These are phyloP conservation scores for Scomber colias DNA, from an alignment of 2,113 vertebrate species.

Conservation along the genomic window DNA sequence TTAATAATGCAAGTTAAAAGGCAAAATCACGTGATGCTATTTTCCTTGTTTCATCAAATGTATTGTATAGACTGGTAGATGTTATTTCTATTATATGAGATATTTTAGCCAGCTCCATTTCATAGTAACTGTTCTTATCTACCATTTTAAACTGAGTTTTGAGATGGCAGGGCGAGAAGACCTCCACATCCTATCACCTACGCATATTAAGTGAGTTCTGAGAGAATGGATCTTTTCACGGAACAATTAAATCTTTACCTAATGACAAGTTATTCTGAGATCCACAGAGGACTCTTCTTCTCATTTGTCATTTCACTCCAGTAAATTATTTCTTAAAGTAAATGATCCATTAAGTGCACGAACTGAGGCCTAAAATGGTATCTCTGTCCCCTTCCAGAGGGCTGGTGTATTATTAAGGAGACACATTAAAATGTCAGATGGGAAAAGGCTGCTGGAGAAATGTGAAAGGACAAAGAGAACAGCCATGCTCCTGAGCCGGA, in stretches of 20 bases:
- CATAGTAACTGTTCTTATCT: too few species aligned
- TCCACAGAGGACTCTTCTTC: constrained; percentile 15
- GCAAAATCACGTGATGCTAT: too few species aligned
- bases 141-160: too few species aligned
- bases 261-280: constrained; percentile 18
- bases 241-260: constrained; percentile 41
- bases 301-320: constrained; percentile 40
- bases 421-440: constrained; percentile 63
- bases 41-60: too few species aligned
- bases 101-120: too few species aligned
- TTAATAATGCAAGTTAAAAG: too few species aligned
- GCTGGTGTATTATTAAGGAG: constrained; percentile 50
- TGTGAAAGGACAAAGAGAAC: constrained; percentile 27
- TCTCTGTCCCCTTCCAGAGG: constrained; percentile 33
- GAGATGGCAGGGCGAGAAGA: too few species aligned
- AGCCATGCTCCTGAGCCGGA: constrained; percentile 1
- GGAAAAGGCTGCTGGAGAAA: constrained; percentile 19
- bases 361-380: constrained; percentile 26
- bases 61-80: too few species aligned
- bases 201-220: not conserved
- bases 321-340: constrained; percentile 49
- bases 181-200: too few species aligned
- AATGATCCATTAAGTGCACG: constrained; percentile 56
- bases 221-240: not conserved
- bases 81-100: too few species aligned